Percentiles rank a stretch among this genome's conserved stretches.
Conservation (phyloP, 2,888 invertebrate species). For the Parnassius glacialis region DNA sequence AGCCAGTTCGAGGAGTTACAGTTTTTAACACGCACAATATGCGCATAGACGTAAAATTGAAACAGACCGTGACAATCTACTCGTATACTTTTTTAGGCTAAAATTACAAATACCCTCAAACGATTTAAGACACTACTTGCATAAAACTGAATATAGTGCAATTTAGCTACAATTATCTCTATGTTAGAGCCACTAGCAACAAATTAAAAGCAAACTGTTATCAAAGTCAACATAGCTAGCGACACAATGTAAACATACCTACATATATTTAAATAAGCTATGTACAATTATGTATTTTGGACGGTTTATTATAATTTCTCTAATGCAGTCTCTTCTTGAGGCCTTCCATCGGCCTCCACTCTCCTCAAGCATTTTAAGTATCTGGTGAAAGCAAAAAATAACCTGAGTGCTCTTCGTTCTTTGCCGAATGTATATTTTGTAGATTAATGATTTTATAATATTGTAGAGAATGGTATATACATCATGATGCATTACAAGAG, state of each 20-base stretch:
- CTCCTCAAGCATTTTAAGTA: slow-evolving; percentile 61
- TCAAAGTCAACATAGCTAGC: slow-evolving; percentile 28
- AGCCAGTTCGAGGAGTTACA: no score
- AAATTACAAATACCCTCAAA: no score
- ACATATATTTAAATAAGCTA: slow-evolving; percentile 56
- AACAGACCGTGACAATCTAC: no score
- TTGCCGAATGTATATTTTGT: no score
- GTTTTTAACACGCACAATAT: no score
- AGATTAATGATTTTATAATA: not conserved
- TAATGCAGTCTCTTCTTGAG: slow-evolving; percentile 53
- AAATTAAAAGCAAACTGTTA: slow-evolving; percentile 3
- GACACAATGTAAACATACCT: slow-evolving; percentile 76
- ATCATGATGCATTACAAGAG: not conserved
- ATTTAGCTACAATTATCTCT: not conserved
- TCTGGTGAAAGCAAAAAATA: slow-evolving; percentile 56
- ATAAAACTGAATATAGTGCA: not conserved
- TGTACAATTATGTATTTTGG: slow-evolving; percentile 60
- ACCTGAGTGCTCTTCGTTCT: slow-evolving; percentile 35
- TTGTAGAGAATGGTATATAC: slow-evolving; percentile 26
- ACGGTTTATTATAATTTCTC: slow-evolving; percentile 56
- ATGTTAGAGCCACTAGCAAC: slow-evolving; percentile 1
- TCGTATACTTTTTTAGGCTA: no score
- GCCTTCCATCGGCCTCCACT: slow-evolving; percentile 64
- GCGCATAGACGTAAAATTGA: no score
- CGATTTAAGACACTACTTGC: no score